phyloP scores from a whole-genome alignment of 2,797 vertebrate genomes.

The Periparus ater region DNA sequence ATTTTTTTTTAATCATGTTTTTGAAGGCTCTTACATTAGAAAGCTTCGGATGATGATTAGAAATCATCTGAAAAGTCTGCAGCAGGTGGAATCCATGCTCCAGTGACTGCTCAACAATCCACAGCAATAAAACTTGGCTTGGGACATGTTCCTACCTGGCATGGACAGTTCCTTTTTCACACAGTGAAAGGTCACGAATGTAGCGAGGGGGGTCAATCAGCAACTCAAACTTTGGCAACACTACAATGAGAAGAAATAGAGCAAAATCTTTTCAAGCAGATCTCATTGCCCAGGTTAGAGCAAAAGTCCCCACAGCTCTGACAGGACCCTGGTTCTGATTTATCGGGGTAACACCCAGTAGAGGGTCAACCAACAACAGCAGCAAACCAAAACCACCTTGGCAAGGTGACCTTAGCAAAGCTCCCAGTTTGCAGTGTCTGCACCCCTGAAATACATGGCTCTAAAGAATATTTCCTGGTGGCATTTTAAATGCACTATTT shows the following conservation, averaged over 20 bases:
- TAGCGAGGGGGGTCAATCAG: slow-evolving; percentile 85
- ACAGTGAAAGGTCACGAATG: slow-evolving; percentile 83
- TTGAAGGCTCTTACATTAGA: neutral
- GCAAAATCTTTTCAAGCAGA: neutral
- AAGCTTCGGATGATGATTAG: neutral
- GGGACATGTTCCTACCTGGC: slow-evolving; percentile 79
- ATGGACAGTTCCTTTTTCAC: slow-evolving; percentile 84
- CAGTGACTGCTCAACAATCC: neutral
- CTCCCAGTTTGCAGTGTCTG: neutral
- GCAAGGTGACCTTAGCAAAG: neutral
- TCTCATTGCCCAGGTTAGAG: neutral
- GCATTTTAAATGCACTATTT: neutral
- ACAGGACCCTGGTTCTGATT: neutral
- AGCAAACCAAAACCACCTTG: neutral
- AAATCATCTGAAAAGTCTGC: neutral
- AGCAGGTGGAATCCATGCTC: neutral
- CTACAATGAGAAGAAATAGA: slow-evolving; percentile 59
- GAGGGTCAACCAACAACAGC: neutral
- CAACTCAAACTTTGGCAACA: slow-evolving; percentile 90
- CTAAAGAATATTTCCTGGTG: neutral
- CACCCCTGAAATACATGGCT: neutral
- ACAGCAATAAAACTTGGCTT: neutral
- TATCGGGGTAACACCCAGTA: neutral
- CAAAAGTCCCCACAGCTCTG: neutral
- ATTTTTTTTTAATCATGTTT: neutral